Evolutionary conservation across 2,113 vertebrate species (phyloP).

Genomic region (Pelodiscus sinensis): DNA sequence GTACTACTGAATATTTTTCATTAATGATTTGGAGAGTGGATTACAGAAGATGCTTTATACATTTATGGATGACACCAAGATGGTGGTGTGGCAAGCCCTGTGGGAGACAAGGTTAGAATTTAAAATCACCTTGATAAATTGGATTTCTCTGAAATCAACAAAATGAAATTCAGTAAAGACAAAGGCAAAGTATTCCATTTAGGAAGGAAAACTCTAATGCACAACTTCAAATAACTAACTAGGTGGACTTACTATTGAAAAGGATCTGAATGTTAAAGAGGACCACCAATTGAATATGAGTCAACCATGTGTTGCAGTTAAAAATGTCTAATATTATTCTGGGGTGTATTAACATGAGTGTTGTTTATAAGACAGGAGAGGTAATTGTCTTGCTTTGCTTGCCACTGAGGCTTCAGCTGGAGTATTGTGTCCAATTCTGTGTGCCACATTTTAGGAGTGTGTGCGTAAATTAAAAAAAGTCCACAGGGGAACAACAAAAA

Average conservation of each 20-base stretch:
- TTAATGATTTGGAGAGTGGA: neutral
- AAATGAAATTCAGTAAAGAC: neutral
- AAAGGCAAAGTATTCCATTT: neutral
- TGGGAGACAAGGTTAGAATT: neutral
- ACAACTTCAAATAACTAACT: neutral
- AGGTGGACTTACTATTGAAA: neutral
- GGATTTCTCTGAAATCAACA: neutral
- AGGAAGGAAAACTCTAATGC: neutral
- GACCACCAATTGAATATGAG: neutral
- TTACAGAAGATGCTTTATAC: neutral
- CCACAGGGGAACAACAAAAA: neutral
- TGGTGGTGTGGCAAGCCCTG: neutral
- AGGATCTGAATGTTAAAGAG: neutral
- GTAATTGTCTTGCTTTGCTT: neutral
- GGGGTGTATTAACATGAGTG: neutral
- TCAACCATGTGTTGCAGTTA: neutral
- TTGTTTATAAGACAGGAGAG: neutral
- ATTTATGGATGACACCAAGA: neutral
- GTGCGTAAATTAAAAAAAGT: neutral
- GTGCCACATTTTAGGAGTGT: neutral
- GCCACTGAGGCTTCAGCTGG: neutral
- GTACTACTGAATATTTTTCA: neutral
- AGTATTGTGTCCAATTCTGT: neutral
- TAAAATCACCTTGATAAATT: neutral
- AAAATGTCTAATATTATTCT: neutral